Conservation (phyloP, 2,888 invertebrate species). For the Tenthredo mesomela region DNA sequence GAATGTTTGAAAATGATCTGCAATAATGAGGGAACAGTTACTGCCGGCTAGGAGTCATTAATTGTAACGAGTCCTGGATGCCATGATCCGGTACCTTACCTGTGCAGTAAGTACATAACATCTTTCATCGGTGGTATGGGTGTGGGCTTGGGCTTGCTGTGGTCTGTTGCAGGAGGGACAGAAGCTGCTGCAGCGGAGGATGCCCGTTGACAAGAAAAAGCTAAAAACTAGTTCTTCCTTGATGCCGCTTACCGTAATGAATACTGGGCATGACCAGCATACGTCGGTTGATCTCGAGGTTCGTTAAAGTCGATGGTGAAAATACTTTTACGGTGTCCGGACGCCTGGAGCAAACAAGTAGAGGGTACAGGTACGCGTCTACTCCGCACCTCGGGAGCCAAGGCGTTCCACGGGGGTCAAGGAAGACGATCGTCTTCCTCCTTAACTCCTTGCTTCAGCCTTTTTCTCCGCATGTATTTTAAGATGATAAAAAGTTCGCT, state of each 20-base stretch:
- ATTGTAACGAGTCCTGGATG: constrained; percentile 24
- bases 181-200: neutral
- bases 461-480: neutral
- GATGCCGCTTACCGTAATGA: constrained; percentile 48
- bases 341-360: constrained; percentile 4
- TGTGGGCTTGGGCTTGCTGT: constrained; percentile 27
- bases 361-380: neutral
- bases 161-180: neutral
- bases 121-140: constrained; percentile 29
- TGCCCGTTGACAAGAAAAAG: constrained; percentile 25
- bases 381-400: constrained; percentile 7
- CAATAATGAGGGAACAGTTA: constrained; percentile 18
- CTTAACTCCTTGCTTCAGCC: neutral
- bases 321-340: constrained; percentile 4
- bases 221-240: constrained; percentile 26
- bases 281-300: constrained; percentile 23
- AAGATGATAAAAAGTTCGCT: neutral
- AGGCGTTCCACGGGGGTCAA: neutral
- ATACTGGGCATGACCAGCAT: constrained; percentile 45
- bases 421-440: neutral
- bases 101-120: neutral
- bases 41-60: constrained; percentile 40
- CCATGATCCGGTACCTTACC: constrained; percentile 3
- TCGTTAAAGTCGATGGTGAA: constrained; percentile 30
- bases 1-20: neutral